These are phyloP conservation scores for Laupala kohalensis DNA, from an alignment of 1,140 invertebrate genomes.

Conservation along the genomic window DNA sequence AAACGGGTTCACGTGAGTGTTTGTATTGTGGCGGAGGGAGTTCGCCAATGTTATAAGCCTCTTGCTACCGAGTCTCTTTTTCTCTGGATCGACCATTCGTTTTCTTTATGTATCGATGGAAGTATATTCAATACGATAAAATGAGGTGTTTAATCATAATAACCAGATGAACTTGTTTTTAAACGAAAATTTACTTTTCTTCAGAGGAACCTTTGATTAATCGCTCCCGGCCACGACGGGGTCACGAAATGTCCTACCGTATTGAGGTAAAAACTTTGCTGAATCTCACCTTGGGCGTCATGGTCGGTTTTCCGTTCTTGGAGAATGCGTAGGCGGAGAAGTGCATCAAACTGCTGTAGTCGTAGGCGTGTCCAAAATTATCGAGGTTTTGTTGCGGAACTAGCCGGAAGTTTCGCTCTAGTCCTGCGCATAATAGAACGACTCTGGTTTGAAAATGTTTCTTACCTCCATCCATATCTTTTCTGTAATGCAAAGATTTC, in stretches of 20 bases:
- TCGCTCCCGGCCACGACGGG: neutral
- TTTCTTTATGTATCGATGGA: no score
- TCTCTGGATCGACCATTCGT: no score
- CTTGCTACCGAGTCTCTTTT: no score
- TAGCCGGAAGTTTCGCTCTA: slow-evolving; percentile 54
- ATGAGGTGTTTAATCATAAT: neutral
- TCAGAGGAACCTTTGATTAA: neutral
- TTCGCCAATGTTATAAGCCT: no score
- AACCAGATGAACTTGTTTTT: no score
- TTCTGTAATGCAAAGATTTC: neutral
- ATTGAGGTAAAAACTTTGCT: neutral
- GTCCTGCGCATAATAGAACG: slow-evolving; percentile 27
- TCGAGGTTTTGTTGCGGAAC: slow-evolving; percentile 25
- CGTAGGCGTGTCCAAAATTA: slow-evolving; percentile 32
- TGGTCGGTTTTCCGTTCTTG: slow-evolving; percentile 53
- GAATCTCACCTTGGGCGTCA: slow-evolving; percentile 44
- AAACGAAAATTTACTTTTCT: neutral
- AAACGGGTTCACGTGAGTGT: no score
- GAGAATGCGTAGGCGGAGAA: slow-evolving; percentile 66
- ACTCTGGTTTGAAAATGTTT: neutral
- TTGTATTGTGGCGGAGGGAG: no score
- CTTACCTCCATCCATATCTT: slow-evolving; percentile 6
- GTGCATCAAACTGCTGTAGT: slow-evolving; percentile 74
- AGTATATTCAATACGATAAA: neutral
- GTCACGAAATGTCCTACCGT: no score